Evolutionary conservation across 2,888 invertebrate species (phyloP).

Genomic region (Dicranocentrus wangi): DNA sequence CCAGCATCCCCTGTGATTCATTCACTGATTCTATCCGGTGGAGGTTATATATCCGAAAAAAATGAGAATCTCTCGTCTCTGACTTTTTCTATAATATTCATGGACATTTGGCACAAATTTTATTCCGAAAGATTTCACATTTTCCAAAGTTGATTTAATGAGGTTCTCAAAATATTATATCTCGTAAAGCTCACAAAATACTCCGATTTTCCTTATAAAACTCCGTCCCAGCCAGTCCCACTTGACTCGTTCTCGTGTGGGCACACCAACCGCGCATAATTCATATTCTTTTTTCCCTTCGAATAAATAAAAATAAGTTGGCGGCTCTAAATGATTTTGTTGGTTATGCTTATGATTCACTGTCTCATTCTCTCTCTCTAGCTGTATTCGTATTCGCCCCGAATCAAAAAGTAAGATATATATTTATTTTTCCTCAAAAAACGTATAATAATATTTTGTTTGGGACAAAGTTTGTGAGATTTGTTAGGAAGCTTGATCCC

Average conservation of each 20-base stretch:
- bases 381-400: no score
- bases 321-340: neutral
- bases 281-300: neutral
- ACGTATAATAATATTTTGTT: no score
- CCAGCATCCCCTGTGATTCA: neutral
- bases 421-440: no score
- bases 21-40: neutral
- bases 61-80: no score
- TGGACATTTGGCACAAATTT: conserved; percentile 21
- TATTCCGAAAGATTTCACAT: conserved; percentile 7
- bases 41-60: neutral
- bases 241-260: neutral
- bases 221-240: neutral
- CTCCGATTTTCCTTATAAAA: conserved; percentile 1
- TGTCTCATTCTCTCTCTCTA: no score
- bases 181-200: conserved; percentile 13
- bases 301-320: conserved; percentile 11
- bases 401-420: no score
- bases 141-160: conserved; percentile 37
- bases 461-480: no score
- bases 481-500: no score
- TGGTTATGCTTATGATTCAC: no score
- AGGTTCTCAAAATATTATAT: conserved; percentile 26
- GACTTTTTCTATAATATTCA: neutral
- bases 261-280: neutral